phyloP scores from a whole-genome alignment of 2,113 vertebrate species.

The Aegypius monachus region DNA sequence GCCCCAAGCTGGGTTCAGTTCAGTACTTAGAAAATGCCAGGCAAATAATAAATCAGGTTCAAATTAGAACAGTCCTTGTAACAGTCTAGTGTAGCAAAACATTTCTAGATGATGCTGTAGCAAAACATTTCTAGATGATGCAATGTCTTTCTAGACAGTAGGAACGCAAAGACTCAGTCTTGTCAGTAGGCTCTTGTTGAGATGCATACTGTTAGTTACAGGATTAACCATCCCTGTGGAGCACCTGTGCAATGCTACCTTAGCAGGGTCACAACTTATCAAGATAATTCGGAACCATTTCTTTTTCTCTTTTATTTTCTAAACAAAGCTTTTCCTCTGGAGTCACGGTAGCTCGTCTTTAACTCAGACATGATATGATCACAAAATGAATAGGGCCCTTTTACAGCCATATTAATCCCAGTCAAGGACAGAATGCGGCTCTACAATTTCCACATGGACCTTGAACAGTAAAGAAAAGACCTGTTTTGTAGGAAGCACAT shows the following conservation, averaged over 20 bases:
- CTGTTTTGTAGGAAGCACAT: neutral
- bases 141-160: neutral
- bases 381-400: neutral
- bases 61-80: neutral
- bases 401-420: neutral
- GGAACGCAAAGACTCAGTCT: neutral
- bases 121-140: neutral
- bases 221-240: neutral
- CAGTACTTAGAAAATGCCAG: neutral
- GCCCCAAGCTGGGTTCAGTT: neutral
- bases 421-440: neutral
- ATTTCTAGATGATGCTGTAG: neutral
- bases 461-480: neutral
- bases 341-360: neutral
- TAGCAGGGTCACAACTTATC: neutral
- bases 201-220: neutral
- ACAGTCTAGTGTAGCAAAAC: neutral
- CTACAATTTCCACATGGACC: neutral
- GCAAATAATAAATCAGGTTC: neutral
- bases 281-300: neutral
- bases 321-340: neutral
- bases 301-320: neutral
- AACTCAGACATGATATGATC: neutral
- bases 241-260: neutral
- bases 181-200: neutral